Base-by-base conservation (phyloP, 2,797 vertebrate species). In the Myoxocephalus aenaeus region DNA sequence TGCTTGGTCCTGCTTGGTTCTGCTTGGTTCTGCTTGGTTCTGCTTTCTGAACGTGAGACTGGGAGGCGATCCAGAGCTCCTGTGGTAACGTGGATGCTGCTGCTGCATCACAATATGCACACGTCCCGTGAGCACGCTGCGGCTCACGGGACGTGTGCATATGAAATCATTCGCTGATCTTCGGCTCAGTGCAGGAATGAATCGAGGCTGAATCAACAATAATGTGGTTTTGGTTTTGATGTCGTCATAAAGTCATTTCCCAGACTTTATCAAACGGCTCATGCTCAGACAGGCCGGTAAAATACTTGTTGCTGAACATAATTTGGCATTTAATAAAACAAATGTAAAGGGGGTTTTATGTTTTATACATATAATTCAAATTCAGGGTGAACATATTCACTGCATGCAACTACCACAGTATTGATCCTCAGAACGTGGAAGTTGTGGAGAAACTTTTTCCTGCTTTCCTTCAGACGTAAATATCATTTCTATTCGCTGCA, bases 1-100 rank as follows among this genome's bases (percentile, higher is more conserved):
- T 32, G 25, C 34, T 63, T 63, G 54, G 80, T 70, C 69, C 57
- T 67, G 65, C 65, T 72, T 65, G 32, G 32, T 32, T 32, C 32
- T 32, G 25, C 34, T 63, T 63, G 54, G 80, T 70, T 71, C 57
- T 67, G 65, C 65, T 72, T 65, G 79, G 42, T 34, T 75, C 53
- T 56, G 7, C 63, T 77, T 75, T n/a, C n/a, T n/a, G n/a, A 83
- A 80, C 57, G 53, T 65, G 72, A 61, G 62, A 53, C 57, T 71
- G 74, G 73, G 83, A 80, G 46, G 34, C n/a, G 65, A 36, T 73
- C 56, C 74, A 62, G 63, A 6, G 12, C 65, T 54, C 34, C 57
- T 70, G 46, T 67, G 40, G 46, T 68, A 73, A 79, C 40, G 25
- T 48, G 20, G 77, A 46, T 51, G 70, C 51, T 59, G 70, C 51